A percentile compares a stretch with the other conserved stretches of the same genome.
Evolutionary conservation across 2,888 invertebrate species (phyloP).

Genomic region (Chrysomela aeneicollis): DNA sequence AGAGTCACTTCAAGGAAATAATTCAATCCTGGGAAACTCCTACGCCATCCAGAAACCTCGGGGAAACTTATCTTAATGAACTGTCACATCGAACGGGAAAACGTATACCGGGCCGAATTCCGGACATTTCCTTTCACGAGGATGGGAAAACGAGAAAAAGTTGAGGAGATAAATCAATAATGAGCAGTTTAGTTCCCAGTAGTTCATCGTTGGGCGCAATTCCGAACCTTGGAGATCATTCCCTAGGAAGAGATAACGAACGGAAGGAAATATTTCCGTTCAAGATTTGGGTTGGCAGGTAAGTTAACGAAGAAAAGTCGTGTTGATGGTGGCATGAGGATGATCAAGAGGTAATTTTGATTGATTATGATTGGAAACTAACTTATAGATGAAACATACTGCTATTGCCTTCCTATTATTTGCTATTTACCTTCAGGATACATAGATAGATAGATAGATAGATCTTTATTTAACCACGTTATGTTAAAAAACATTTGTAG

Average conservation of each 20-base stretch:
- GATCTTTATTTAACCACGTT: no score
- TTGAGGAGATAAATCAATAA: neutral
- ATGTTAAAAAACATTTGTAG: no score
- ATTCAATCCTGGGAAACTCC: neutral
- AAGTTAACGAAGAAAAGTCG: neutral
- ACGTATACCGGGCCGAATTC: neutral
- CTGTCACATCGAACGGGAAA: neutral
- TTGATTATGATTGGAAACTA: neutral
- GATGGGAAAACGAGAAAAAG: neutral
- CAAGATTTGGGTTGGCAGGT: neutral
- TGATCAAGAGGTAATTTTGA: neutral
- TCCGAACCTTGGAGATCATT: neutral
- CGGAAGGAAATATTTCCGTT: conserved; percentile 1
- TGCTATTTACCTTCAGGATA: neutral
- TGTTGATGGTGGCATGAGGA: neutral
- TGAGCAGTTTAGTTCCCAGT: neutral
- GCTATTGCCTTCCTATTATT: neutral
- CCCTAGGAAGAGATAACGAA: neutral
- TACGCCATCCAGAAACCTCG: neutral
- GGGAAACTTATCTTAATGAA: neutral
- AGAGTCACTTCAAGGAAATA: neutral
- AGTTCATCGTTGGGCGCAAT: neutral
- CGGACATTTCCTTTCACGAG: neutral
- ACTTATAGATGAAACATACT: neutral
- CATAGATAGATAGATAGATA: no score